Evolutionary conservation across 2,113 vertebrate genomes (phyloP).

Genomic region (Chamaea fasciata): DNA sequence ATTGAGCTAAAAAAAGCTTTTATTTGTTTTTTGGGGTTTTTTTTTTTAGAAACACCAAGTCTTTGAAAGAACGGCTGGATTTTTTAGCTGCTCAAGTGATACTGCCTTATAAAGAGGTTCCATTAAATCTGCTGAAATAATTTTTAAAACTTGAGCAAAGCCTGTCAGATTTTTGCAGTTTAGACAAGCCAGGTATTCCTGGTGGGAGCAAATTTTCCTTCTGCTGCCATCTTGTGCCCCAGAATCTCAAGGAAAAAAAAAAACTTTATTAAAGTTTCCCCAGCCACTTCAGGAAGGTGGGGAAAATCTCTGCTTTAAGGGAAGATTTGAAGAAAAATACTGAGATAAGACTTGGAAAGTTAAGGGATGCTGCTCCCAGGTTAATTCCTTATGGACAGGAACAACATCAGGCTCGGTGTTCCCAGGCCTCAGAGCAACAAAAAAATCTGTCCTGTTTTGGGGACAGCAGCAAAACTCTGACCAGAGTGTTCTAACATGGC

Average conservation of each 20-base stretch:
- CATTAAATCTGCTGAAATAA: neutral
- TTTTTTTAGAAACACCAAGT: neutral
- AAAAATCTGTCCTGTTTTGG: neutral
- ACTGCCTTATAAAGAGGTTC: neutral
- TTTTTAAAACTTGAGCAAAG: neutral
- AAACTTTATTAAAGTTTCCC: neutral
- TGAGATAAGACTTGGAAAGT: neutral
- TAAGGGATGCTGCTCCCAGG: neutral
- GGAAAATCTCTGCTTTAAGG: neutral
- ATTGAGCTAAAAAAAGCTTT: neutral
- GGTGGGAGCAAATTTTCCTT: slow-evolving; percentile 12
- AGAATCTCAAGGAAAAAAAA: neutral
- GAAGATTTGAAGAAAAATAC: neutral
- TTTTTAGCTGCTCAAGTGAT: neutral
- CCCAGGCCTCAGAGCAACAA: no score
- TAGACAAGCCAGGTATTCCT: neutral
- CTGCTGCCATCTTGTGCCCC: slow-evolving; percentile 33
- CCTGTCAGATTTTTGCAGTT: neutral
- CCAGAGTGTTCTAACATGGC: neutral
- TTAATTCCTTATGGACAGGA: neutral
- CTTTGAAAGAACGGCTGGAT: neutral
- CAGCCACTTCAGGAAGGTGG: neutral
- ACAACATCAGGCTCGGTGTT: neutral
- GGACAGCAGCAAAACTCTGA: neutral
- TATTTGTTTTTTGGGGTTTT: neutral